phyloP scores from a whole-genome alignment of 2,113 vertebrate species.

The Plecturocebus donacophilus region DNA sequence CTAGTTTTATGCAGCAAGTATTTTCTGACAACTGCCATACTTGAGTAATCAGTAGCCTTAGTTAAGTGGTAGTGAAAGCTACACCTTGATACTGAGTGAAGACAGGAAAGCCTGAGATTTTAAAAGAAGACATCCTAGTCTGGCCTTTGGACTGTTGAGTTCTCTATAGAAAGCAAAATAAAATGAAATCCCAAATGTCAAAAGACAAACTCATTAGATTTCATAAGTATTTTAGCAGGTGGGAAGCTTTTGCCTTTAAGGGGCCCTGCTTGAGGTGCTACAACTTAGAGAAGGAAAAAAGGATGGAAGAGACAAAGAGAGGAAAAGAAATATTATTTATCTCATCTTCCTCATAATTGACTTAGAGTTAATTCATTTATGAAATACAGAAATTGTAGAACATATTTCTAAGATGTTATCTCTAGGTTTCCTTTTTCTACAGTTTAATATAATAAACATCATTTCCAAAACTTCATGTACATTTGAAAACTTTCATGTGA shows the following conservation, averaged over 20 bases:
- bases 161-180: background rate
- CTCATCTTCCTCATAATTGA: no score
- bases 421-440: background rate
- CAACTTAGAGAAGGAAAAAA: background rate
- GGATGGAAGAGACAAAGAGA: accelerated
- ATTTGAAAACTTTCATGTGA: background rate
- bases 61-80: background rate
- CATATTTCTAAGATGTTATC: background rate
- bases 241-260: background rate
- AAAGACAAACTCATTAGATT: background rate
- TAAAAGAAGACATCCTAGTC: background rate
- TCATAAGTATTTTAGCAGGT: background rate
- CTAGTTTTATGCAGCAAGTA: background rate
- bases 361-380: background rate
- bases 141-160: background rate
- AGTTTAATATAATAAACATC: background rate
- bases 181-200: background rate
- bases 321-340: no score
- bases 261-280: background rate
- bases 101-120: background rate
- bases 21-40: background rate
- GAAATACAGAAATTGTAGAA: background rate
- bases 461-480: background rate
- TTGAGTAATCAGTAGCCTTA: no score
- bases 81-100: background rate